Conservation (phyloP, 2,113 vertebrate species). For the Clarias gariepinus region DNA sequence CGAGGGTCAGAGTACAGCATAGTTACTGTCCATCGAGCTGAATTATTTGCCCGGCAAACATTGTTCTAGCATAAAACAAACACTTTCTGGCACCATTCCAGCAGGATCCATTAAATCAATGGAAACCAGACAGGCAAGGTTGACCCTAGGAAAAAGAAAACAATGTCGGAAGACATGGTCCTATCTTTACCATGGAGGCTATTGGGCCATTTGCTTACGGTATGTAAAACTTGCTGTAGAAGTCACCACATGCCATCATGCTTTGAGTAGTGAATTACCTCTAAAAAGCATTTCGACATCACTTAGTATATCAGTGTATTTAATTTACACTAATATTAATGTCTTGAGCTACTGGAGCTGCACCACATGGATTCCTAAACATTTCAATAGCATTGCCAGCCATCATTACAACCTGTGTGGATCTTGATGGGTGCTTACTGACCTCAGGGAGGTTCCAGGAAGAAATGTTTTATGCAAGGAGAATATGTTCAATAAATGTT, state of each 20-base stretch:
- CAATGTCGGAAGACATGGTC: neutral
- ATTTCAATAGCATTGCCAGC: too few relatives aligned
- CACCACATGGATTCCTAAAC: neutral
- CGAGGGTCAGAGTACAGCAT: neutral
- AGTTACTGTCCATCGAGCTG: neutral
- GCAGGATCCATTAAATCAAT: neutral
- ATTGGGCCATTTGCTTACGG: neutral
- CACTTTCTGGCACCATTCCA: neutral
- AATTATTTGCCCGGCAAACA: neutral
- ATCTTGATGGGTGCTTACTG: neutral
- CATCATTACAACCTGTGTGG: neutral
- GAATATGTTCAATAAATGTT: neutral
- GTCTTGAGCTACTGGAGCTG: neutral
- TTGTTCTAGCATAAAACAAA: neutral
- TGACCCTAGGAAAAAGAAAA: neutral
- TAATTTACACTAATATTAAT: neutral
- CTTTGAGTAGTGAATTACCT: neutral
- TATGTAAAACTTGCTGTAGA: neutral
- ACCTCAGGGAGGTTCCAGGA: neutral
- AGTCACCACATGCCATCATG: neutral
- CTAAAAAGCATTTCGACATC: neutral
- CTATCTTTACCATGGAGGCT: neutral
- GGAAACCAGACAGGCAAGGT: neutral
- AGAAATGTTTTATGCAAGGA: neutral
- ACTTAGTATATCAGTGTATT: neutral